Percentiles rank a stretch among this genome's conserved stretches.
Evolutionary conservation across 1,140 invertebrate genomes (phyloP).

Genomic region (Drosophila equinoxialis): DNA sequence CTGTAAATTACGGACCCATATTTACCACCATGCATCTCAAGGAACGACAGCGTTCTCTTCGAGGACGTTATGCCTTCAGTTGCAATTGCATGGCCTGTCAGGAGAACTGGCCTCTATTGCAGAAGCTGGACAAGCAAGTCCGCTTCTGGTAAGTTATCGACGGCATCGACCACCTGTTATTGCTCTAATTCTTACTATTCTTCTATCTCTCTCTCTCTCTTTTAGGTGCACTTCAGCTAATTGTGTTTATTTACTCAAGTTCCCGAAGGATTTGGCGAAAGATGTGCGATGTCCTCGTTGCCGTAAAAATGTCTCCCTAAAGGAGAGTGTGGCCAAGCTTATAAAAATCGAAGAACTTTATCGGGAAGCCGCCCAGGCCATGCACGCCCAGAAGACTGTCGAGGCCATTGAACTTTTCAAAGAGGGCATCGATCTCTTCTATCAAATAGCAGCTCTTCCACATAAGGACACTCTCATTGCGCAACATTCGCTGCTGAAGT

Average conservation of each 20-base stretch:
- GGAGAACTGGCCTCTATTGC: slow-evolving; percentile 90
- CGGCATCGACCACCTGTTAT: no score
- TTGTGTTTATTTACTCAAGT: slow-evolving; percentile 84
- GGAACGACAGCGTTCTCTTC: slow-evolving; percentile 87
- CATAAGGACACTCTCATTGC: slow-evolving; percentile 85
- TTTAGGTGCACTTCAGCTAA: slow-evolving; percentile 85
- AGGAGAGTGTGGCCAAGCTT: slow-evolving; percentile 83
- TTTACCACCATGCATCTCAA: slow-evolving; percentile 87
- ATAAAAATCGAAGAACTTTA: slow-evolving; percentile 85
- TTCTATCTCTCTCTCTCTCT: no score
- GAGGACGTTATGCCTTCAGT: slow-evolving; percentile 91
- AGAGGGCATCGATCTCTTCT: slow-evolving; percentile 84
- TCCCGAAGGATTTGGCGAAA: slow-evolving; percentile 74
- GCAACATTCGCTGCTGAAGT: slow-evolving; percentile 86
- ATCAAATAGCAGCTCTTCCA: slow-evolving; percentile 84
- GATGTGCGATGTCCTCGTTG: slow-evolving; percentile 84
- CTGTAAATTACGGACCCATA: slow-evolving; percentile 94
- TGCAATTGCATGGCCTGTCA: slow-evolving; percentile 90
- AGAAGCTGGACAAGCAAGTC: slow-evolving; percentile 85
- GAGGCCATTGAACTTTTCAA: slow-evolving; percentile 83
- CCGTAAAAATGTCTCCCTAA: slow-evolving; percentile 84
- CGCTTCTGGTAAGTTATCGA: slow-evolving; percentile 66
- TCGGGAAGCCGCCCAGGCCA: slow-evolving; percentile 81
- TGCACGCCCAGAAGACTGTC: slow-evolving; percentile 82
- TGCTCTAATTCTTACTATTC: slow-evolving; percentile 4